Conservation (phyloP, 2,888 invertebrate genomes). For the Hydriomena furcata region DNA sequence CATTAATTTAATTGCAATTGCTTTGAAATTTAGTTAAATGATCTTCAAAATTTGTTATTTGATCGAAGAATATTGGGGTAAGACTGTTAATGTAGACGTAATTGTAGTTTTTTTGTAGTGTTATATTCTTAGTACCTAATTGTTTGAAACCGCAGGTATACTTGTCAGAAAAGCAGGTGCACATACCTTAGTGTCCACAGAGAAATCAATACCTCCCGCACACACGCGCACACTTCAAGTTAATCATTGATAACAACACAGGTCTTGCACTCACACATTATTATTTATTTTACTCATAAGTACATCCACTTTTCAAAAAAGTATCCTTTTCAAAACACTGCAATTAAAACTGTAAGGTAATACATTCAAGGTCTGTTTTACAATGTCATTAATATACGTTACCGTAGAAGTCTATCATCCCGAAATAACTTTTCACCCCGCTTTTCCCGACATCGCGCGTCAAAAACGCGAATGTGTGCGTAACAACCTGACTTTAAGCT, state of each 20-base stretch:
- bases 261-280: constrained; percentile 30
- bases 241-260: constrained; percentile 33
- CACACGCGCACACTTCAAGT: constrained; percentile 29
- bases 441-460: constrained; percentile 59
- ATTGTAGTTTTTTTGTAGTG: background rate
- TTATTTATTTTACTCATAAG: constrained; percentile 22
- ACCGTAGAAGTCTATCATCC: constrained; percentile 31
- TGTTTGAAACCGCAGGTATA: constrained; percentile 4
- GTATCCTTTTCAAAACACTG: constrained; percentile 19
- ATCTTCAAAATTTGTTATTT: no score
- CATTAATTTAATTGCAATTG: no score
- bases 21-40: no score
- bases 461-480: constrained; percentile 61
- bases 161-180: constrained; percentile 29
- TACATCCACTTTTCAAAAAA: constrained; percentile 30
- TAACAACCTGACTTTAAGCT: constrained; percentile 76
- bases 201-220: constrained; percentile 27
- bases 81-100: no score
- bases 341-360: background rate
- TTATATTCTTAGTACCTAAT: background rate
- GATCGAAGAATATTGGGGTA: no score
- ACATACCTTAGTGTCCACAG: constrained; percentile 34
- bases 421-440: constrained; percentile 41
- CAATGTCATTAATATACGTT: constrained; percentile 33
- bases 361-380: constrained; percentile 11